Evolutionary conservation across 92 coral and sea anemone species (phyloP), one percentile per base, ranked within the genome.

Genomic region (Palythoa grandis): DNA sequence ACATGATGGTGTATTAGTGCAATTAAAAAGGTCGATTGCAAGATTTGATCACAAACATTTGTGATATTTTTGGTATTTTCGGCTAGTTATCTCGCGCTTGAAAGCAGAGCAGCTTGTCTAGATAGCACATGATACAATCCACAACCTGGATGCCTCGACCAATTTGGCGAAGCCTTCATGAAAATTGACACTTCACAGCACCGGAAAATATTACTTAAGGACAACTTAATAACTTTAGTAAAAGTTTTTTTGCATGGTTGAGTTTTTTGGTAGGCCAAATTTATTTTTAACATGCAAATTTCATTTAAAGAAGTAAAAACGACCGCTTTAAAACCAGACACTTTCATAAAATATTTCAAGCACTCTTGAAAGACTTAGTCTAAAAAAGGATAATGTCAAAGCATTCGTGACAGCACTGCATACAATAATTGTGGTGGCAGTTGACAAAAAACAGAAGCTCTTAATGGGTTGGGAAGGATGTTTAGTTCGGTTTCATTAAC

Each of bases 401-500:
- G 35, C 48, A 80, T 67, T 78, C 72, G 73, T 66, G 73, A 80
- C 74, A 80, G 70, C 66, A 40, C 24, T 12, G 39, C 85, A 43
- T 22, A 80, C 74, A 80, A 65, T 19, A 47, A 58, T 65, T 20
- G 29, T n/a, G 85, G 53, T 67, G 85, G 57, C 60, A 80, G 74
- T 80, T 80, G 85, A 80, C 85, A 80, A 65, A 80, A 80, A 80
- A 67, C 85, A 80, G 85, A 80, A 80, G 56, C 73, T 80, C 82
- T 77, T 54, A 57, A 54, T 54, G 52, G 65, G 40, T 13, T 19
- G 43, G 10, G 17, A 50, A 65, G 22, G 13, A 57, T 77, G 13
- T 29, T 35, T 12, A 54, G 20, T 52, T n/a, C 24, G 74, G 17
- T 65, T 39, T 15, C 37, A 65, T 66, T 47, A 53, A 76, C 53